Percentiles rank a stretch among this genome's conserved stretches.
phyloP scores from a whole-genome alignment of 30 jellyfish, hydroid and myxozoan species.

The Cassiopea andromeda region DNA sequence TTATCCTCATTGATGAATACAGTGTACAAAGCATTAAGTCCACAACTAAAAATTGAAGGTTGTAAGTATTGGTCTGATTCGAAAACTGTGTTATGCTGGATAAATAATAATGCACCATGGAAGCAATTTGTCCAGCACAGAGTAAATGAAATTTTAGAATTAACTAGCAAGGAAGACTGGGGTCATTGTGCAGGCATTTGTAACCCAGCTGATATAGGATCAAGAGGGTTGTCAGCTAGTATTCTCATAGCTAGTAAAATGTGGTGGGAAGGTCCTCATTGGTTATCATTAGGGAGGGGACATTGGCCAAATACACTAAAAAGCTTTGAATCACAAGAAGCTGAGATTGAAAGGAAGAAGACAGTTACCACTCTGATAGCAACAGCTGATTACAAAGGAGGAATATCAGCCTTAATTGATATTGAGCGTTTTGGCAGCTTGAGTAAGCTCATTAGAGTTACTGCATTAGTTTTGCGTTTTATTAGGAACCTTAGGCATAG shows the following conservation, averaged over 20 bases:
- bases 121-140: constrained; percentile 50
- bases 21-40: constrained; percentile 48
- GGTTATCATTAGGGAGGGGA: constrained; percentile 33
- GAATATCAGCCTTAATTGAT: constrained; percentile 14
- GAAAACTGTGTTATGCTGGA: constrained; percentile 46
- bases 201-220: constrained; percentile 18
- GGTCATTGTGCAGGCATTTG: constrained; percentile 36
- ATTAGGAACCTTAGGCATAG: constrained; percentile 2
- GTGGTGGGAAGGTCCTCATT: constrained; percentile 62
- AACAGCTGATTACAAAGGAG: background rate
- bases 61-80: background rate
- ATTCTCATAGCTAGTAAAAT: background rate
- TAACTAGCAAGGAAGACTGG: constrained; percentile 30
- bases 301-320: constrained; percentile 43
- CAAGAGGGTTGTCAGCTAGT: constrained; percentile 59
- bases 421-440: constrained; percentile 26
- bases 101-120: background rate
- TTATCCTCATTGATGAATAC: constrained; percentile 29
- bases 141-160: constrained; percentile 36
- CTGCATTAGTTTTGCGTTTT: constrained; percentile 27
- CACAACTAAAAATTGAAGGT: constrained; percentile 25
- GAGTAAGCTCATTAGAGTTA: constrained; percentile 31
- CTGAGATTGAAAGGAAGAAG: constrained; percentile 24
- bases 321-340: constrained; percentile 12
- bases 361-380: constrained; percentile 4